phyloP scores from a whole-genome alignment of 2,888 invertebrate species.

The Myopa testacea region DNA sequence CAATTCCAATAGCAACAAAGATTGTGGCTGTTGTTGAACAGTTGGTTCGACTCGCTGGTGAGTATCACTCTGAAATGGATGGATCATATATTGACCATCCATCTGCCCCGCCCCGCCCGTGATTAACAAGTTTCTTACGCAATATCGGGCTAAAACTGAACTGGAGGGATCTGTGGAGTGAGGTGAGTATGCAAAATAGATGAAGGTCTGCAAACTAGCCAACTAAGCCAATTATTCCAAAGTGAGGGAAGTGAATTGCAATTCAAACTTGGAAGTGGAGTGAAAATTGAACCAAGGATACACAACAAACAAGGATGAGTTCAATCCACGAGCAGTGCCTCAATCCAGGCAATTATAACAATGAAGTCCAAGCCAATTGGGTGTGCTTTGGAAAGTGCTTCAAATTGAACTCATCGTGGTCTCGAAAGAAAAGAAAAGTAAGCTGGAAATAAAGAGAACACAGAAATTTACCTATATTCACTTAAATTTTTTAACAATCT shows the following conservation, averaged over 20 bases:
- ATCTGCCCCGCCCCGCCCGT: too few species aligned
- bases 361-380: neutral
- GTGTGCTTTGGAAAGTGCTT: neutral
- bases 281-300: conserved; percentile 16
- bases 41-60: too few species aligned
- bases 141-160: too few species aligned
- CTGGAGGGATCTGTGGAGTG: neutral
- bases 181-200: conserved; percentile 8
- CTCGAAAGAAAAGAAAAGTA: conserved; percentile 26
- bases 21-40: too few species aligned
- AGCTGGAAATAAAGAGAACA: conserved; percentile 27
- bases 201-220: conserved; percentile 20
- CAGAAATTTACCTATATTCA: conserved; percentile 67
- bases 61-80: too few species aligned
- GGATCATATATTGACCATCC: too few species aligned
- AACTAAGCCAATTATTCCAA: conserved; percentile 29
- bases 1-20: too few species aligned
- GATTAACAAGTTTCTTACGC: too few species aligned
- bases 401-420: conserved; percentile 29
- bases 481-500: conserved; percentile 70
- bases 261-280: conserved; percentile 27
- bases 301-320: conserved; percentile 15
- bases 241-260: conserved; percentile 23
- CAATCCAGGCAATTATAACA: neutral
- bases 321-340: conserved; percentile 10